These are phyloP conservation scores for Hylaea fasciaria DNA, from an alignment of 2,888 invertebrate species.

Conservation along the genomic window DNA sequence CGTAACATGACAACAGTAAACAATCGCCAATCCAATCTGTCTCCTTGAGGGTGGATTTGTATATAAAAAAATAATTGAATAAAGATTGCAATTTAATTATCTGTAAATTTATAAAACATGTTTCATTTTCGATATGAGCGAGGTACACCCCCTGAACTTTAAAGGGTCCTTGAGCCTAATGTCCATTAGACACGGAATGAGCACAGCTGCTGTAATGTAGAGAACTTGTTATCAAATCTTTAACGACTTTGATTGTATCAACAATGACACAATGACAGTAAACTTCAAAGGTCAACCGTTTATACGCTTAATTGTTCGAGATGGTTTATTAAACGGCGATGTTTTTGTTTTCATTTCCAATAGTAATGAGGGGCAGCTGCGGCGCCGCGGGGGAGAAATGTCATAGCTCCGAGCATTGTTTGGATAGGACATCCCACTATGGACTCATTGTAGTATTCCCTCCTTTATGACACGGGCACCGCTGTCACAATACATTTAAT, in stretches of 20 bases:
- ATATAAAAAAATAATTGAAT: slow-evolving; percentile 21
- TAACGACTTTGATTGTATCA: slow-evolving; percentile 11
- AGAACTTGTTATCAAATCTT: slow-evolving; percentile 7
- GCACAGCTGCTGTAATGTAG: slow-evolving; percentile 37
- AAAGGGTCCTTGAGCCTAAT: slow-evolving; percentile 54
- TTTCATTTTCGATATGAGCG: slow-evolving; percentile 39
- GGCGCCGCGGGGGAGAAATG: slow-evolving; percentile 66
- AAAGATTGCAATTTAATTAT: slow-evolving; percentile 52
- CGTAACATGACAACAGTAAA: background rate
- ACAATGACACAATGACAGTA: slow-evolving; percentile 3
- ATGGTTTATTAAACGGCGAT: slow-evolving; percentile 54
- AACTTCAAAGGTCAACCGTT: slow-evolving; percentile 39
- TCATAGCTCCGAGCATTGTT: slow-evolving; percentile 60
- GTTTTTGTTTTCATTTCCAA: slow-evolving; percentile 54
- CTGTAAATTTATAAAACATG: slow-evolving; percentile 39
- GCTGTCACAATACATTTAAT: background rate
- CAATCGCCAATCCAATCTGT: slow-evolving; percentile 1
- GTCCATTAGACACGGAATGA: slow-evolving; percentile 54
- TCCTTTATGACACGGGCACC: slow-evolving; percentile 11
- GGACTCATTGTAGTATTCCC: slow-evolving; percentile 58
- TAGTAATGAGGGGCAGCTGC: slow-evolving; percentile 66
- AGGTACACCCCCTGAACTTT: slow-evolving; percentile 37
- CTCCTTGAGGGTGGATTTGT: background rate
- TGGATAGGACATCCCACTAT: slow-evolving; percentile 58
- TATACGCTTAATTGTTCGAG: slow-evolving; percentile 15